phyloP scores from a whole-genome alignment of 2,113 vertebrate genomes.

The Rana temporaria region DNA sequence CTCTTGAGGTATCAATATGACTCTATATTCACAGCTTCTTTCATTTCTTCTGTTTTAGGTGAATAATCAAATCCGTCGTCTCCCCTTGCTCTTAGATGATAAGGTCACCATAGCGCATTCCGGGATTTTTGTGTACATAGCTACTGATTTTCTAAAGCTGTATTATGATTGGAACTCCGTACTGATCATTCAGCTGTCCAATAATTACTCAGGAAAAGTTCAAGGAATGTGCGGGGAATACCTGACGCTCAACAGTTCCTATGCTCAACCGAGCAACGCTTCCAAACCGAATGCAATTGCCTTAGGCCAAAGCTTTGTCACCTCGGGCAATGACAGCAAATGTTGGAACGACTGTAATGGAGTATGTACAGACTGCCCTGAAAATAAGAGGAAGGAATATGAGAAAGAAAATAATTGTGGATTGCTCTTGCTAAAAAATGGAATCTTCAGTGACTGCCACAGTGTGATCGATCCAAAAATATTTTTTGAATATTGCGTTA shows the following conservation, averaged over 20 bases:
- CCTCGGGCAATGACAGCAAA: conserved; percentile 34
- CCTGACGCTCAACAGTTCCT: conserved; percentile 40
- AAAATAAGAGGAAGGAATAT: background rate
- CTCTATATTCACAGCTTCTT: too few relatives aligned
- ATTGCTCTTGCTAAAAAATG: conserved; percentile 61
- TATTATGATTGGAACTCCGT: conserved; percentile 73
- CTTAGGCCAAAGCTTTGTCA: conserved; percentile 64
- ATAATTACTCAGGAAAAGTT: background rate
- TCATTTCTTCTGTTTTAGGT: conserved; percentile 61
- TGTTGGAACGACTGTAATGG: conserved; percentile 68
- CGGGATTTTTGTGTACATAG: conserved; percentile 64
- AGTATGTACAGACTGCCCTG: conserved; percentile 65
- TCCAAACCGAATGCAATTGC: conserved; percentile 52
- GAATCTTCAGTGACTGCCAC: conserved; percentile 60
- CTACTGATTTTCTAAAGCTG: conserved; percentile 71
- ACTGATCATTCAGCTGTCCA: conserved; percentile 66
- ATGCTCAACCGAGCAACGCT: too few relatives aligned
- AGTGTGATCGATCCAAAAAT: conserved; percentile 46
- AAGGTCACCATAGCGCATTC: conserved; percentile 67
- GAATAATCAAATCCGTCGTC: conserved; percentile 64
- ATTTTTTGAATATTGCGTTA: conserved; percentile 65
- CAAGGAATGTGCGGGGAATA: conserved; percentile 53
- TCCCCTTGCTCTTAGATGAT: conserved; percentile 69
- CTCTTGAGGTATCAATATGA: too few relatives aligned
- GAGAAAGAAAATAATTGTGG: conserved; percentile 64